These are phyloP conservation scores for Bathynomus jamesi DNA, from an alignment of 1,140 invertebrate species.

Conservation along the genomic window DNA sequence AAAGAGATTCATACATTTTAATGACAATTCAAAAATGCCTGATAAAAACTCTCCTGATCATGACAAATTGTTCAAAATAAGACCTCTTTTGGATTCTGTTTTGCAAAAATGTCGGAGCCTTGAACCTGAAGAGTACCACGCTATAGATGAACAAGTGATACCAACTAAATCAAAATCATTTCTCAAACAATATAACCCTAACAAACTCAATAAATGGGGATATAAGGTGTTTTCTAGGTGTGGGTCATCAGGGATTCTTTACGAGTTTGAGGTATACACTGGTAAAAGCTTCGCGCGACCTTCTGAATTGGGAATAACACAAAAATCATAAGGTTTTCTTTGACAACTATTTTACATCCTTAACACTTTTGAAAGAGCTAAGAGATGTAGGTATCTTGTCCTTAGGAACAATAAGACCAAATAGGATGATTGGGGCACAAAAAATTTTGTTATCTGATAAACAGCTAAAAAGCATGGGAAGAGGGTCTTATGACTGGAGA, in stretches of 20 bases:
- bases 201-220: neutral
- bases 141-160: neutral
- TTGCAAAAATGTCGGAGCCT: neutral
- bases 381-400: neutral
- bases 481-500: neutral
- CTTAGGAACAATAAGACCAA: neutral
- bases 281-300: neutral
- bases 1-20: neutral
- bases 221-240: neutral
- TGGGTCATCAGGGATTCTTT: neutral
- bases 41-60: neutral
- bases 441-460: neutral
- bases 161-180: neutral
- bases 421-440: neutral
- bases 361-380: neutral
- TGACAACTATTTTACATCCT: neutral
- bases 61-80: neutral
- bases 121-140: neutral
- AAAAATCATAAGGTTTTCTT: neutral
- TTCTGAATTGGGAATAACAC: no score
- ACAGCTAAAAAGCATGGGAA: neutral
- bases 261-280: neutral
- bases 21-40: neutral
- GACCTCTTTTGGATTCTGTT: neutral
- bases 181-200: neutral